Conservation (phyloP, 2,113 vertebrate species). For the Callopanchax toddi region DNA sequence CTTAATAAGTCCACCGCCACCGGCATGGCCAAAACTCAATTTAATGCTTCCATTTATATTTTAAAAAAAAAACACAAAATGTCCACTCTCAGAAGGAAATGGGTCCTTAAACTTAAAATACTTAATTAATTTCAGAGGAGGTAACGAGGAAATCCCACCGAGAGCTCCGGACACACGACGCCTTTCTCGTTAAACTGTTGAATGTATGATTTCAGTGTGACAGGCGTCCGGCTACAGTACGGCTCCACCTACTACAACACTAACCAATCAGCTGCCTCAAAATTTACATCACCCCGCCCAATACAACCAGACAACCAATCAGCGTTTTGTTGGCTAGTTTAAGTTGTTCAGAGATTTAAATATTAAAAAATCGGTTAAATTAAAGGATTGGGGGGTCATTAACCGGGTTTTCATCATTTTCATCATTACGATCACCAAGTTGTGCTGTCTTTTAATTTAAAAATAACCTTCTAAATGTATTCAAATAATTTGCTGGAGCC, state of each 20-base stretch:
- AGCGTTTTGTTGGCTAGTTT: constrained; percentile 6
- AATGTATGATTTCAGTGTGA: constrained; percentile 10
- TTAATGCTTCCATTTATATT: constrained; percentile 3
- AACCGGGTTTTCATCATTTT: too few species aligned
- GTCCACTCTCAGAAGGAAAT: not conserved
- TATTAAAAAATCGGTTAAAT: too few species aligned
- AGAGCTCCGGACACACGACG: not conserved
- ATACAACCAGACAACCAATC: constrained; percentile 50
- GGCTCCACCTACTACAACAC: constrained; percentile 43
- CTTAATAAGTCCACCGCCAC: constrained; percentile 30
- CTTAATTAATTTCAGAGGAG: not conserved
- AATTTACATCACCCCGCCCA: not conserved
- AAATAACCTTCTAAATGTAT: not conserved
- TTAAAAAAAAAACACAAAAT: not conserved
- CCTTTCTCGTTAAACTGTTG: not conserved
- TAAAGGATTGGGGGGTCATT: too few species aligned
- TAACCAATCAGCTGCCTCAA: constrained; percentile 50
- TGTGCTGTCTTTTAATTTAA: too few species aligned
- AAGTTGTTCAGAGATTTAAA: not conserved
- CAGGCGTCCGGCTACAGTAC: constrained; percentile 54
- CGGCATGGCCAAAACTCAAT: constrained; percentile 22
- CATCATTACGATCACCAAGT: too few species aligned
- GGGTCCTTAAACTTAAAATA: not conserved
- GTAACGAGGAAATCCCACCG: rapidly evolving
- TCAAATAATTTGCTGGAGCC: too few species aligned